Base-by-base conservation (phyloP, 2,797 vertebrate species). In the Sebastes itinus region DNA sequence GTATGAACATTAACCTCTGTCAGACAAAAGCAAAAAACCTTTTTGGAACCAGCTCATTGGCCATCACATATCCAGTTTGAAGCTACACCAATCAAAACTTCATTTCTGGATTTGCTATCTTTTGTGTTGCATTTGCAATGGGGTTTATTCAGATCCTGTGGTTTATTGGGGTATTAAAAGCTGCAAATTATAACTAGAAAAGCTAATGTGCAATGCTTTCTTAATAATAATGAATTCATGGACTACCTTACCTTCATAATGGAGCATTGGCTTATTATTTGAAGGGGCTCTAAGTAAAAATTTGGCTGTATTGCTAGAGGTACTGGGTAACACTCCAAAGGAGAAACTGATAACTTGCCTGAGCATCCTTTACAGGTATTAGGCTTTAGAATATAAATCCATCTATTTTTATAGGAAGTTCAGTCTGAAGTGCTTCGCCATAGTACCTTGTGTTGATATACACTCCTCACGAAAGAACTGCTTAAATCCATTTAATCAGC, bases 401-500 rank as follows among this genome's bases (percentile, higher is more conserved):
- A 78, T 75, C 59, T 23, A 49, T 80, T 81, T 65, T 83, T 70
- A 77, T 18, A 33, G 38, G 12, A 70, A 49, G 75, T 77, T 77
- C 22, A 63, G 59, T 73, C 42, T 61, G 20, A 63, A 69, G 32
- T 62, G 72, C 38, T 54, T 88, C 67, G 55, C 59, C 18, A 25
- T 20, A 25, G 81, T 27, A 58, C 75, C 64, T 33, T 4, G 4
- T 49, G 71, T 79, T 86, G 88, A 89, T 80, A 85, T 84, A 59
- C 77, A 80, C 61, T 80, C 32, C 61, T 75, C 54, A 56, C 84
- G 58, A 72, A 87, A 88, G 75, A 84, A 80, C 72, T 20, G 75
- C 65, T 73, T 75, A 80, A 89, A 89, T 88, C 82, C 80, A 58
- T 87, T 89, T 85, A 87, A 92, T 93, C 88, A 90, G 83, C 85